Base-by-base conservation (phyloP, 2,113 vertebrate species). In the Noturus placidus region DNA sequence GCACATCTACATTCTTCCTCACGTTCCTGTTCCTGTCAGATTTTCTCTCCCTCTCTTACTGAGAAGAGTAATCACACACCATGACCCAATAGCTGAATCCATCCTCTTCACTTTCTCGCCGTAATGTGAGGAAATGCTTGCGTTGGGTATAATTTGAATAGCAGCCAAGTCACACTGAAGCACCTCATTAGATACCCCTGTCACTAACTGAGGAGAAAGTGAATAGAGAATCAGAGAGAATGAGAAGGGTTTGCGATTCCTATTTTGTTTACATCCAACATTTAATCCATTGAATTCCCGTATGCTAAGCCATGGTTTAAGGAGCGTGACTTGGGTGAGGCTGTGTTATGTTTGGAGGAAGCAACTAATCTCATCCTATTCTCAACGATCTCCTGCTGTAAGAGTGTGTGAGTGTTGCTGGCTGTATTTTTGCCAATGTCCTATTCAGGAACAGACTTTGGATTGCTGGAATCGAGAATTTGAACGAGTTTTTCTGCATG, bases 181-280 rank as follows among this genome's bases (percentile, higher is more conserved):
- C 82, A 50, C 33, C 88, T 94, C 90, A 92, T 94, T 94, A 93
- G 79, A 81, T 67, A 38, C 59, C 70, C 61, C 90, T 86, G 46
- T 86, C 90, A 77, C 91, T 93, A 89, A 84, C 86, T 86, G 76
- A 70, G 90, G 87, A 90, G 78, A 89, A 83, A 92, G 84, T 88
- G 87, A 78, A 70, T 87, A 69, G 56, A 61, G 57, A 91, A 77
- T 83, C 77, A 35, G 69, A 65, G 56, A 35, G 89, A 81, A 72
- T 27, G 42, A 63, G 87, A 90, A 74, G 86, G 88, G 89, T 65
- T 65, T 76, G 91, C 30, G 87, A 91, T 93, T 93, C 89, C 89
- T 90, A 92, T 92, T 93, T 93, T 91, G 91, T 88, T 88, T 87
- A 92, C 92, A 93, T 91, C 93, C 92, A 6, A 84, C 35, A 4